Conservation (phyloP, 2,797 vertebrate genomes). For the Catamblyrhynchus diadema region DNA sequence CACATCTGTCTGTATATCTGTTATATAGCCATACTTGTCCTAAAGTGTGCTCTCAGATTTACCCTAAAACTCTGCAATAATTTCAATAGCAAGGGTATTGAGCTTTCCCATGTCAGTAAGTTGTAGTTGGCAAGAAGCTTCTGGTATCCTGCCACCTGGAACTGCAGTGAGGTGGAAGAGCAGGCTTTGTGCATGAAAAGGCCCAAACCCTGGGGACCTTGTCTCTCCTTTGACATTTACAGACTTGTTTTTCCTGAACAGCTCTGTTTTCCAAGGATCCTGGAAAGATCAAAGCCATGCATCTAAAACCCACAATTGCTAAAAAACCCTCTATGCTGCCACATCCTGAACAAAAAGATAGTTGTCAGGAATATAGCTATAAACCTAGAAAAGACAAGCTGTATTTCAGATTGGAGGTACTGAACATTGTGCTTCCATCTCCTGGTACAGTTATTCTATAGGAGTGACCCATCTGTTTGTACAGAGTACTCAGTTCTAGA, state of each 20-base stretch:
- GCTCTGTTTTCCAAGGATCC: slow-evolving; percentile 17
- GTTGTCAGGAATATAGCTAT: background rate
- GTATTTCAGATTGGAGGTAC: background rate
- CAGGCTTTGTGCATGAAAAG: background rate
- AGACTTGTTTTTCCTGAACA: slow-evolving; percentile 1
- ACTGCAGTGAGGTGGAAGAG: background rate
- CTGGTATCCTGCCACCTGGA: slow-evolving; percentile 38
- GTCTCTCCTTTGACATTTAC: slow-evolving; percentile 15
- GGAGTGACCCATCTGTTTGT: background rate
- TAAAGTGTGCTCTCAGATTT: background rate
- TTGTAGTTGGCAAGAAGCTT: slow-evolving; percentile 21
- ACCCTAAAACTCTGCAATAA: background rate
- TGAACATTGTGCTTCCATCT: background rate
- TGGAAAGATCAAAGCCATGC: slow-evolving; percentile 11
- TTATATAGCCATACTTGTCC: background rate
- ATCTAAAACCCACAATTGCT: background rate
- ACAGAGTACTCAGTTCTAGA: background rate
- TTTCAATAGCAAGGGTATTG: slow-evolving; percentile 7
- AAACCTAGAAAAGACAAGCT: background rate
- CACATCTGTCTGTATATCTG: background rate
- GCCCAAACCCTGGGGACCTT: background rate
- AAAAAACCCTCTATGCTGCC: background rate
- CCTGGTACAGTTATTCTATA: background rate
- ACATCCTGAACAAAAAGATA: background rate
- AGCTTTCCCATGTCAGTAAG: background rate